These are phyloP conservation scores for Xiphophorus hellerii DNA, from an alignment of 2,113 vertebrate genomes.

Conservation along the genomic window DNA sequence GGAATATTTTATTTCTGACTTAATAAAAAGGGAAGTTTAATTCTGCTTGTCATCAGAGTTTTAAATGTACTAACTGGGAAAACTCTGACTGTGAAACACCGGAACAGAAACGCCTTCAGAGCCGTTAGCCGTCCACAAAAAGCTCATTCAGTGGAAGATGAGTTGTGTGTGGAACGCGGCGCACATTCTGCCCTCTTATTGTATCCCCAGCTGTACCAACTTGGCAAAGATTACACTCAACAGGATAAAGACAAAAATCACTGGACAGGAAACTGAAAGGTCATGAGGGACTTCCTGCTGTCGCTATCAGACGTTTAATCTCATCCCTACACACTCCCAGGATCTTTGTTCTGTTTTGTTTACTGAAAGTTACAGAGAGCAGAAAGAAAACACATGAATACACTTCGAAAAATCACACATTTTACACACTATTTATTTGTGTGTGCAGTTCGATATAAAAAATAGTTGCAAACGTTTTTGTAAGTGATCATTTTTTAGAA, in stretches of 20 bases:
- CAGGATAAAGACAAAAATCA: slow-evolving; percentile 2
- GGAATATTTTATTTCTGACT: neutral
- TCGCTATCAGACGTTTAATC: neutral
- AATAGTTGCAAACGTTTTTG: too few species aligned
- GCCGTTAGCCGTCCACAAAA: neutral
- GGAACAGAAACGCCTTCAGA: neutral
- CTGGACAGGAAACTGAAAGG: slow-evolving; percentile 9
- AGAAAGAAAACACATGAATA: neutral
- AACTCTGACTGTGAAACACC: slow-evolving; percentile 4
- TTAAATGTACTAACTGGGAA: neutral
- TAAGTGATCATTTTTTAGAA: too few species aligned
- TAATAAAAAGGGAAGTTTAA: neutral
- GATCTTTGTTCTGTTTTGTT: neutral
- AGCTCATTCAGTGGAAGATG: slow-evolving; percentile 13
- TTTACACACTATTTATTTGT: too few species aligned
- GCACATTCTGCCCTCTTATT: slow-evolving; percentile 8
- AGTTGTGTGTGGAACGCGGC: neutral
- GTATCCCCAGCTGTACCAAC: neutral
- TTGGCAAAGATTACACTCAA: neutral
- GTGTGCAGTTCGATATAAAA: too few species aligned
- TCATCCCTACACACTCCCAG: neutral
- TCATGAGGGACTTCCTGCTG: neutral
- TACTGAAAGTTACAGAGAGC: neutral
- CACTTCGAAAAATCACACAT: too few species aligned
- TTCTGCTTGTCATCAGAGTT: neutral